Conservation (phyloP, 2,797 vertebrate species). For the Lutjanus campechanus region DNA sequence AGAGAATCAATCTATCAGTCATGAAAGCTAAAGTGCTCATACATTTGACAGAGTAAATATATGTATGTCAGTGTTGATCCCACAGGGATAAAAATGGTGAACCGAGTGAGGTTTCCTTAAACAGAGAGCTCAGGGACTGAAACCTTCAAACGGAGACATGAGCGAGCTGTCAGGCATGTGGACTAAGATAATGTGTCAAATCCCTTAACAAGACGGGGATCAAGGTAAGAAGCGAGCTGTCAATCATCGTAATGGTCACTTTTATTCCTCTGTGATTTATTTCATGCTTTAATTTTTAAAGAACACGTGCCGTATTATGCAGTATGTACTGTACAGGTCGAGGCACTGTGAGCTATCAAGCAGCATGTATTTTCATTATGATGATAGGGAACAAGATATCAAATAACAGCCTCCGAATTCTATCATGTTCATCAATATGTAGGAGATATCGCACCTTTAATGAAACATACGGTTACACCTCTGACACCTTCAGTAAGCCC, state of each 20-base stretch:
- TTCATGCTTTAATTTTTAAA: slow-evolving; percentile 2
- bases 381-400: slow-evolving; percentile 5
- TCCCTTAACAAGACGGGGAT: slow-evolving; percentile 38
- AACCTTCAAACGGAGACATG: slow-evolving; percentile 17
- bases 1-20: slow-evolving; percentile 7
- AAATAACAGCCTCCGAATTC: background rate
- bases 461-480: slow-evolving; percentile 42
- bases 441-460: slow-evolving; percentile 46
- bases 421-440: slow-evolving; percentile 42
- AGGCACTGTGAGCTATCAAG: background rate
- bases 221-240: slow-evolving; percentile 12
- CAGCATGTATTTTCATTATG: slow-evolving; percentile 15
- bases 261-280: slow-evolving; percentile 1
- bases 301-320: background rate
- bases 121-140: slow-evolving; percentile 21
- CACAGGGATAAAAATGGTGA: background rate
- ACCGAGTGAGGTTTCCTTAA: slow-evolving; percentile 3
- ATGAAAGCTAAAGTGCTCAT: slow-evolving; percentile 21
- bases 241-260: slow-evolving; percentile 33
- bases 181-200: slow-evolving; percentile 12
- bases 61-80: background rate
- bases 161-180: slow-evolving; percentile 24
- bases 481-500: slow-evolving; percentile 17
- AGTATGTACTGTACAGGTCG: background rate
- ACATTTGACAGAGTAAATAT: background rate